A percentile compares a stretch with the other conserved stretches of the same genome.
Conservation (phyloP, 2,888 invertebrate species). For the Drosophila eohydei region DNA sequence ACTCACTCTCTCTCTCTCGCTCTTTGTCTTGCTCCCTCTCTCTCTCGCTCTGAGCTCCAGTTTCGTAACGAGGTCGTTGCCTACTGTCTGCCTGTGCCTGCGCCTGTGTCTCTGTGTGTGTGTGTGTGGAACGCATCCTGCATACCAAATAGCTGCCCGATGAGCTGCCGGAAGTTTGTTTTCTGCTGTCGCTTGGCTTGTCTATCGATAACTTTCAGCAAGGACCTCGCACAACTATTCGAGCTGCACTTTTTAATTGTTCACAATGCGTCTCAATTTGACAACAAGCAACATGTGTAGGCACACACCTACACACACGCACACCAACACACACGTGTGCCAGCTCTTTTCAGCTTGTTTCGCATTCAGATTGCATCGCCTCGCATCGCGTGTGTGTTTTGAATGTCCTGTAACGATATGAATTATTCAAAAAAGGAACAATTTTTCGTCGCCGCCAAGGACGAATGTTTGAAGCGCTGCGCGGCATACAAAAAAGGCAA, state of each 20-base stretch:
- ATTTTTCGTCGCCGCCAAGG: constrained; percentile 82
- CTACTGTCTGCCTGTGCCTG: constrained; percentile 41
- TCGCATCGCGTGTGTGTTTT: constrained; percentile 80
- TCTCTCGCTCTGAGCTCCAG: constrained; percentile 56
- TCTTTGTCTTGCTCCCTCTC: constrained; percentile 3
- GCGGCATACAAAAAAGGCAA: constrained; percentile 82
- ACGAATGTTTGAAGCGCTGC: constrained; percentile 80
- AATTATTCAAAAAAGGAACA: constrained; percentile 84
- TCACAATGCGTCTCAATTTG: constrained; percentile 72
- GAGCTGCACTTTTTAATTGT: constrained; percentile 68
- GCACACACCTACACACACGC: constrained; percentile 9
- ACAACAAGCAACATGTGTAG: constrained; percentile 73
- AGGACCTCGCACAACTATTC: constrained; percentile 63
- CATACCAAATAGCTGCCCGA: constrained; percentile 70
- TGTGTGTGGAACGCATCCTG: constrained; percentile 66
- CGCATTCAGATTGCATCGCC: constrained; percentile 84
- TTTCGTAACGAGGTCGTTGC: constrained; percentile 79
- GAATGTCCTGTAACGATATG: constrained; percentile 85
- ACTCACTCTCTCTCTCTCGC: constrained; percentile 8
- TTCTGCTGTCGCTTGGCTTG: constrained; percentile 21
- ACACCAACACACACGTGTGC: background rate
- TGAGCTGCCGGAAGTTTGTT: constrained; percentile 56
- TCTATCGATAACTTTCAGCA: constrained; percentile 61
- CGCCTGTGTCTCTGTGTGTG: constrained; percentile 20
- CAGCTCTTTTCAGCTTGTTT: constrained; percentile 66